Conservation (phyloP, 1,140 invertebrate species). For the Cotesia chilonis region DNA sequence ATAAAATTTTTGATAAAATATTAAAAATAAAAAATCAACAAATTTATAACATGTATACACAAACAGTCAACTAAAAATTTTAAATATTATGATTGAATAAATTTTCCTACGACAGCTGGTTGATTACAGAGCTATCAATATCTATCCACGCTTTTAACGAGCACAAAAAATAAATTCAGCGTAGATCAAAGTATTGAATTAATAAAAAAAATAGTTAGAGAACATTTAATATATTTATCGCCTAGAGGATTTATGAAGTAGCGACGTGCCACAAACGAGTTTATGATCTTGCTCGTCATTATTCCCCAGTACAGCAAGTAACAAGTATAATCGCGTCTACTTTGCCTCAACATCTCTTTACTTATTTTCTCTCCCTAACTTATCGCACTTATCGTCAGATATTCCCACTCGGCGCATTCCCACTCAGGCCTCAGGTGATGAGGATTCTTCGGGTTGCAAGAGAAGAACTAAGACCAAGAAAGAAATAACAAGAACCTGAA, state of each 20-base stretch:
- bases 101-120: no score
- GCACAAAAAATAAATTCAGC: not conserved
- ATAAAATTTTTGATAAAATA: no score
- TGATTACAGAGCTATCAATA: no score
- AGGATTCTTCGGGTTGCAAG: not conserved
- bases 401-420: constrained; percentile 22
- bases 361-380: constrained; percentile 5
- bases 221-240: not conserved
- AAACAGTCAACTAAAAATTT: no score
- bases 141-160: not conserved
- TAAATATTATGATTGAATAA: no score
- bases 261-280: constrained; percentile 23
- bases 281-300: constrained; percentile 32
- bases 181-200: no score
- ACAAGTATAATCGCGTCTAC: constrained; percentile 14
- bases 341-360: not conserved
- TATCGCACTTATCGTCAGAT: constrained; percentile 21
- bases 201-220: not conserved
- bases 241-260: constrained; percentile 14
- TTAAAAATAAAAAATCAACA: no score
- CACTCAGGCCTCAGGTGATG: constrained; percentile 16
- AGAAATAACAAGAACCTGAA: not conserved
- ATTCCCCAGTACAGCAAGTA: constrained; percentile 12
- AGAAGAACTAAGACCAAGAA: not conserved
- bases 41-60: no score